Evolutionary conservation across 1,140 invertebrate species (phyloP), one percentile per base, ranked within the genome.

Genomic region (Drosophila busckii): DNA sequence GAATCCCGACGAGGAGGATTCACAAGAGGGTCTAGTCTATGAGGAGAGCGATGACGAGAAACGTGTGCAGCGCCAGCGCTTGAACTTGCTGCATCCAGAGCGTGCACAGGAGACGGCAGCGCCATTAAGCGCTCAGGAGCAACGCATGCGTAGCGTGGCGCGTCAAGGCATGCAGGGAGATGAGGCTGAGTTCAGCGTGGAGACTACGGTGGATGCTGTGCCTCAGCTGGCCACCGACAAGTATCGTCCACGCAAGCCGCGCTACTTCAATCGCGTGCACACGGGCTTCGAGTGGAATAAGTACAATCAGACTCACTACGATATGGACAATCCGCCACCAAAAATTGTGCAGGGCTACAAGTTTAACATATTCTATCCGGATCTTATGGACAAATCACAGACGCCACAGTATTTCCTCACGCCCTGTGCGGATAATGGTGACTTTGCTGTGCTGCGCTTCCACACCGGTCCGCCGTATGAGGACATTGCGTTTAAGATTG

Each of bases 331-430:
- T 90, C 98, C 98, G 25, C 98, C 98, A 9, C 98, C 98, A 0
- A 99, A 99, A 89, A 99, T 99, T 85, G 98, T 99, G 0, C 98
- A 99, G 88, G 98, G 98, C 16, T 99, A 99, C 89, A 99, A 99
- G 88, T 99, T 99, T 89, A 99, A 99, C 89, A 99, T 99, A 59
- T 99, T 99, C 89, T 99, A 99, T 90, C 98, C 98, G 0, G 98
- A 99, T 91, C 90, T 99, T 28, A 98, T 99, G 70, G 96, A 99
- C 86, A 98, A 98, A 84, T 92, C 91, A 35, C 91, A 94, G 40
- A 98, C 98, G 6, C 98, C 98, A 0, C 93, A 97, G 84, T 99
- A 99, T 87, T 96, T 92, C 12, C 89, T 95, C 91, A 98, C 94
- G 28, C 93, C 96, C 0, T 97, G 96, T 80, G 89, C 91, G 1